phyloP scores from a whole-genome alignment of 2,888 invertebrate species.

The Drosophila stalkeri region DNA sequence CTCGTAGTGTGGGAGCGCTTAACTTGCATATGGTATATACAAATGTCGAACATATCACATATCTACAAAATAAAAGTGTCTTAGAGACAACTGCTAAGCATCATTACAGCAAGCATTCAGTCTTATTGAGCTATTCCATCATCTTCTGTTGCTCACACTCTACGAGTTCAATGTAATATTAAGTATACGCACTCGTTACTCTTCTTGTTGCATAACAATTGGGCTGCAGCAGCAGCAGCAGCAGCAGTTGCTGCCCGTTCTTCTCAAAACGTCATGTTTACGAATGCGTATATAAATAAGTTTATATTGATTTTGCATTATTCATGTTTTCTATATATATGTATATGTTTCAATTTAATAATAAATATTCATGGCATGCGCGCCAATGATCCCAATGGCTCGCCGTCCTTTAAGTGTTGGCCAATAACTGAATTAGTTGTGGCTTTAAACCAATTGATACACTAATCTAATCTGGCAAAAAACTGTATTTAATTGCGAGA shows the following conservation, averaged over 20 bases:
- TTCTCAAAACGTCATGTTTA: not conserved
- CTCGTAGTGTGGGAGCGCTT: too few species aligned
- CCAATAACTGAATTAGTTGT: conserved; percentile 32
- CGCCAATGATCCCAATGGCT: not conserved
- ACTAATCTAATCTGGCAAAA: conserved; percentile 13
- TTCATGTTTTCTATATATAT: conserved; percentile 38
- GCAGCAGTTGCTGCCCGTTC: conserved; percentile 3
- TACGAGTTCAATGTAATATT: not conserved
- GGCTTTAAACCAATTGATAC: conserved; percentile 2
- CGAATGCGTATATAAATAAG: conserved; percentile 59
- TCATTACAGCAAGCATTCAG: too few species aligned
- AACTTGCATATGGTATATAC: too few species aligned
- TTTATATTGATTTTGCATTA: conserved; percentile 71
- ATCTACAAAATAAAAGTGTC: too few species aligned
- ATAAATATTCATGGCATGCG: conserved; percentile 48
- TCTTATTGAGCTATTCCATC: too few species aligned
- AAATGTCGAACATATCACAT: too few species aligned
- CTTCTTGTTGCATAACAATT: not conserved
- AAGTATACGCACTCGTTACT: conserved; percentile 3
- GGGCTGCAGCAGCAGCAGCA: not conserved
- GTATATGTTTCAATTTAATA: conserved; percentile 57
- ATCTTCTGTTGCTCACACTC: too few species aligned
- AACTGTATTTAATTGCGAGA: not conserved
- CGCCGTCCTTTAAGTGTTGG: conserved; percentile 18
- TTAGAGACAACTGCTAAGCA: too few species aligned